phyloP scores from a whole-genome alignment of 2,888 invertebrate genomes.

The Eudemis profundana region DNA sequence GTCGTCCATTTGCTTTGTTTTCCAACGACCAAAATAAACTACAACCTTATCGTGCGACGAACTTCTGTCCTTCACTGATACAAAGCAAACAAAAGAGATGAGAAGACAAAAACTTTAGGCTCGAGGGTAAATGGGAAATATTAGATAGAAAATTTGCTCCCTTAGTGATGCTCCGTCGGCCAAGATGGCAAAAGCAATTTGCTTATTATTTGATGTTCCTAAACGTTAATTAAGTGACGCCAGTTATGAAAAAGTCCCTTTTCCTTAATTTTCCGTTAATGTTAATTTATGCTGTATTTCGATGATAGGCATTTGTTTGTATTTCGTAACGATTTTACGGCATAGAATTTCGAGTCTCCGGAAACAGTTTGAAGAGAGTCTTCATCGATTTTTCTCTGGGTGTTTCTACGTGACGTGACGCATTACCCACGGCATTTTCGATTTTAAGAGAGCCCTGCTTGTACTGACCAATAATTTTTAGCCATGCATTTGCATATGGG shows the following conservation, averaged over 20 bases:
- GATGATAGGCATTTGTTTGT: conserved; percentile 18
- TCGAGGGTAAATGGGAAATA: not conserved
- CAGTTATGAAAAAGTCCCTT: conserved; percentile 50
- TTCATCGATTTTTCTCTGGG: no score
- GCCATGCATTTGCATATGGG: no score
- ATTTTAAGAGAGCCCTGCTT: no score
- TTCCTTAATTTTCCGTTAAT: conserved; percentile 53
- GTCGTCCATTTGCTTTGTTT: conserved; percentile 54
- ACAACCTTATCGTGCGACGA: conserved; percentile 16
- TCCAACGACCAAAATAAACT: conserved; percentile 45
- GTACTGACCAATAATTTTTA: no score
- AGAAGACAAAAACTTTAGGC: conserved; percentile 8
- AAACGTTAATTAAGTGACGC: conserved; percentile 59
- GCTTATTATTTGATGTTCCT: conserved; percentile 46
- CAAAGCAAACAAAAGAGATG: conserved; percentile 28
- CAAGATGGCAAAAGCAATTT: conserved; percentile 48
- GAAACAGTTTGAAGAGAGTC: not conserved
- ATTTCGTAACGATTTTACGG: no score
- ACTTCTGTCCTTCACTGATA: conserved; percentile 19
- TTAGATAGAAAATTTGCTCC: conserved; percentile 54
- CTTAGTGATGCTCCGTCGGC: conserved; percentile 50
- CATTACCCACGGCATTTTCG: no score
- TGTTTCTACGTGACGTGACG: no score
- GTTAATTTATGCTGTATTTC: conserved; percentile 52
- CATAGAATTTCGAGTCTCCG: not conserved